Percentiles rank a stretch among this genome's conserved stretches.
Evolutionary conservation across 2,113 vertebrate genomes (phyloP).

Genomic region (Natator depressus): DNA sequence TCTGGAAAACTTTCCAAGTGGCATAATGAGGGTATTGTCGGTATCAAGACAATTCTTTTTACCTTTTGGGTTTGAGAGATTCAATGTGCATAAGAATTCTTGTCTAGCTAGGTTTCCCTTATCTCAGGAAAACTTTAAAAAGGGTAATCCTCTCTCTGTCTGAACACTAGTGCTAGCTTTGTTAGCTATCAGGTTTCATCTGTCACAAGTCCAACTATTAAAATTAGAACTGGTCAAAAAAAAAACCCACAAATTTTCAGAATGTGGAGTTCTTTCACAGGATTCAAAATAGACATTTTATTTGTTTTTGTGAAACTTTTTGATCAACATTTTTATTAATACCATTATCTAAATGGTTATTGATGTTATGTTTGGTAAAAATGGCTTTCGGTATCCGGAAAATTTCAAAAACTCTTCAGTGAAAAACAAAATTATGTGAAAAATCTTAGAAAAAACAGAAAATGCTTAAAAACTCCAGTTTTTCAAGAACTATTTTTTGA

Average conservation of each 20-base stretch:
- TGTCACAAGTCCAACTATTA: not conserved
- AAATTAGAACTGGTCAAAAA: not conserved
- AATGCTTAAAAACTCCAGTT: not conserved
- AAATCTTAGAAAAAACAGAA: not conserved
- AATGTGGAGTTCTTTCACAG: not conserved
- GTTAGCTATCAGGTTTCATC: not conserved
- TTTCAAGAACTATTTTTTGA: not conserved
- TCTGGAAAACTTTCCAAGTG: not conserved
- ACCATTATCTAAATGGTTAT: not conserved
- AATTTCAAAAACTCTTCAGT: not conserved
- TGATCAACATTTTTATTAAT: not conserved
- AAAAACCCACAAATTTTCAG: not conserved
- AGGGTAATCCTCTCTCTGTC: not conserved
- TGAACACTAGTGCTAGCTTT: not conserved
- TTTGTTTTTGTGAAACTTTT: not conserved
- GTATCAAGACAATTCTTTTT: not conserved
- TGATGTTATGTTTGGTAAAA: not conserved
- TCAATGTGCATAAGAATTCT: not conserved
- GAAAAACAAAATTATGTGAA: not conserved
- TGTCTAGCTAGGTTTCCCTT: not conserved
- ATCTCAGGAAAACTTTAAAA: not conserved
- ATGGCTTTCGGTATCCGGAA: not conserved
- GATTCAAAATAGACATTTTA: not conserved
- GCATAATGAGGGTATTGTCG: not conserved
- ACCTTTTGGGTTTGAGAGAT: not conserved